Base-by-base conservation (phyloP, 2,888 invertebrate genomes). In the Orthosia incerta region DNA sequence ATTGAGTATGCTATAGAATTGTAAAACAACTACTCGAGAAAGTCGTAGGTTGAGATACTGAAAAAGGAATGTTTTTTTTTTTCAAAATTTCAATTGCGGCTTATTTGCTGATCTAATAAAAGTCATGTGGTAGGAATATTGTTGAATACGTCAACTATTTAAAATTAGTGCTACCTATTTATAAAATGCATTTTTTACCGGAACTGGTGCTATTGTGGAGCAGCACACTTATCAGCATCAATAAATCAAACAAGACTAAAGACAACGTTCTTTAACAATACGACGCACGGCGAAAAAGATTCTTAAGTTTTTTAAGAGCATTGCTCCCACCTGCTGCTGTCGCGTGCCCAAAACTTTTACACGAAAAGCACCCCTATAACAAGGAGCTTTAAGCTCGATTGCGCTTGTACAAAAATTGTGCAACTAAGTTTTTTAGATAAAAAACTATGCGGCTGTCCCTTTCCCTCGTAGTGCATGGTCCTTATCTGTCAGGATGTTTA, bases 271-370 rank as follows among this genome's bases (percentile, higher is more conserved):
- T 90, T 92, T 92, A 93, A 91, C 92, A 92, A 91, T 90, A 93
- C 91, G 91, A 93, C 90, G 89, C 90, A 90, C 87, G 84, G 89
- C 91, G 89, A 93, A 93, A 95, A 93, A 94, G 90, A 91, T 92
- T 93, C 91, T 39, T 94, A 91, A 88, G 93, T 94, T 95, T 96
- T 95, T 95, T 94, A 94, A 95, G 91, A 92, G 84, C 90, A 89
- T 88, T 87, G 91, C 90, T 94, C 91, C 92, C 96, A 96, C 96
- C 96, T 96, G 96, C 96, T 93, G 91, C 89, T 93, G 95, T 94
- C 96, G 95, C 95, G 96, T 96, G 96, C 95, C 92, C 74, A 61
- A 45, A 50, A 39, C 23, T 15, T 20, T 20, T 57, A 74, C 63
- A 48, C 70, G 0, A 91, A 76, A 82, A 45, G 66, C 50, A 67